Evolutionary conservation across 2,113 vertebrate genomes (phyloP), one percentile per base, ranked within the genome.

Genomic region (Megaceryle maxima): DNA sequence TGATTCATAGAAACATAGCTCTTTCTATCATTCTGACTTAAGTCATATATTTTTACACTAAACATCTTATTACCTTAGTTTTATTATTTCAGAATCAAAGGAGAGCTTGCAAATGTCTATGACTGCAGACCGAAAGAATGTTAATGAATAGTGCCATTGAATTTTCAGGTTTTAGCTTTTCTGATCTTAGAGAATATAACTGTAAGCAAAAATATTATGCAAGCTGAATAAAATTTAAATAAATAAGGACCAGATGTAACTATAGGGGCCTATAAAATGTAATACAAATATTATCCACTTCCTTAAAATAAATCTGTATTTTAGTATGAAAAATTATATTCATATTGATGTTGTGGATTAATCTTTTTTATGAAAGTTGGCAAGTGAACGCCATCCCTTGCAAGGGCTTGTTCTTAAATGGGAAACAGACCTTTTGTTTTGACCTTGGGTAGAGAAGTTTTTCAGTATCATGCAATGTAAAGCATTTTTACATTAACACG

Each of bases 11-110:
- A 94, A 97, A 85, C 96, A 79, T 88, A 83, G 90, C 87, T 87
- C 95, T 76, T 97, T 97, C 97, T 97, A 97, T 97, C 97, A 90
- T 96, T 98, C 92, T 93, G 94, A 96, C 97, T 97, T 97, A 97
- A 97, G 97, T 98, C 97, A 98, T 97, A 96, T 98, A 97, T 98
- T 98, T 98, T 98, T 98, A 98, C 92, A 98, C 96, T 97, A 98
- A 98, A 98, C 97, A 97, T 97, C 97, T 97, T 98, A 98, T 97
- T 98, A 97, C 97, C 96, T 97, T 98, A 94, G 94, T 94, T 98
- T 98, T 98, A 97, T 97, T 97, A 97, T 97, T 98, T 97, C 97
- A 96, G 94, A 98, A 97, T 98, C 97, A 97, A 98, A 98, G 96
- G 95, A 96, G 91, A 97, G 95, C 96, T 97, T 97, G 86, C 96